These are phyloP conservation scores for Halcyon leucocephala DNA, from an alignment of 2,797 vertebrate species.

Conservation along the genomic window DNA sequence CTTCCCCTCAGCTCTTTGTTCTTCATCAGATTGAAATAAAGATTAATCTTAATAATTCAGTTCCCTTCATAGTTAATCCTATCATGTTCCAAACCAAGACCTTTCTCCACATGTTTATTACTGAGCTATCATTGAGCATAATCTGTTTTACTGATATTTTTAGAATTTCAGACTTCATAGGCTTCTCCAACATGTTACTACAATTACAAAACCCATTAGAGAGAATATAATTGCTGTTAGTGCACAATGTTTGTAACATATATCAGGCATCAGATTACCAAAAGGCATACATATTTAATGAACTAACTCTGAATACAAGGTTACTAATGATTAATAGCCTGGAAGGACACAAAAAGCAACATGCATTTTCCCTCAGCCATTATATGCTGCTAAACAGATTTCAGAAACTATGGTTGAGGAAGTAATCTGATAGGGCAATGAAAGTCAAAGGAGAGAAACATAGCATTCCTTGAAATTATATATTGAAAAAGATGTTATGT, in stretches of 20 bases:
- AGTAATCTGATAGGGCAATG: not conserved
- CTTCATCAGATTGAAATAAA: conserved; percentile 41
- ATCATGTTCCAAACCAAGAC: conserved; percentile 35
- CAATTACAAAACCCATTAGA: conserved; percentile 72
- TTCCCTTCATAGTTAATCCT: conserved; percentile 8
- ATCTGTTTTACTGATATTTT: conserved; percentile 44
- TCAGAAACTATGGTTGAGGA: conserved; percentile 2
- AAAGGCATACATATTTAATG: conserved; percentile 76
- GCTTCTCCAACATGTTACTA: not conserved
- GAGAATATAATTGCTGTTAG: conserved; percentile 61
- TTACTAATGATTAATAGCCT: conserved; percentile 64
- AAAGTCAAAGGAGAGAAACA: conserved; percentile 43
- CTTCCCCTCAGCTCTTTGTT: not conserved
- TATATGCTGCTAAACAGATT: not conserved
- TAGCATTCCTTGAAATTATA: not conserved
- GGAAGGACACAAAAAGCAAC: conserved; percentile 35
- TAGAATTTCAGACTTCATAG: conserved; percentile 23
- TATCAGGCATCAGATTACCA: conserved; percentile 54
- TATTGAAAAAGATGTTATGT: not conserved
- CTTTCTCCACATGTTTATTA: conserved; percentile 46
- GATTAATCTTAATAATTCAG: conserved; percentile 36
- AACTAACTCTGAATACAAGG: conserved; percentile 56
- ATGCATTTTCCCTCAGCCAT: not conserved
- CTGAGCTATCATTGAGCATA: not conserved
- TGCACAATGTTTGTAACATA: conserved; percentile 30